phyloP scores from a whole-genome alignment of 2,888 invertebrate genomes.

The Pharmacophagus antenor region DNA sequence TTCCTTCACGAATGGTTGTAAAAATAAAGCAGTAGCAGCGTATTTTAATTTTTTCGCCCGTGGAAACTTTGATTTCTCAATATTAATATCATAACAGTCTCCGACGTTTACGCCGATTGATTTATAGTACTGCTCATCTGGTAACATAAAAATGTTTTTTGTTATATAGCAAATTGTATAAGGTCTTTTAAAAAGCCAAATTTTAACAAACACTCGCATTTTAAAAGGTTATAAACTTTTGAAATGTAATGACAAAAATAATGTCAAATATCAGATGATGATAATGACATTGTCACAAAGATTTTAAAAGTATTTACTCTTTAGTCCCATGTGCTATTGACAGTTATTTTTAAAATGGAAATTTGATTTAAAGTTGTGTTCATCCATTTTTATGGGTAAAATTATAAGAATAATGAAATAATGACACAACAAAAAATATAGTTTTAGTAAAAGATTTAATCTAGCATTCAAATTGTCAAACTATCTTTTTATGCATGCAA shows the following conservation, averaged over 20 bases:
- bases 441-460: not conserved
- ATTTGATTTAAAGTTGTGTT: too few species aligned
- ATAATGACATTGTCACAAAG: not conserved
- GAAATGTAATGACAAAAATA: not conserved
- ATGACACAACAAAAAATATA: not conserved
- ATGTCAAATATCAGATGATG: not conserved
- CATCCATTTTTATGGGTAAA: too few species aligned
- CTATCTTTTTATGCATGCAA: slow-evolving; percentile 2
- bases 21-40: slow-evolving; percentile 53
- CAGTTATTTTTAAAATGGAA: too few species aligned
- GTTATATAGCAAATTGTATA: slow-evolving; percentile 59
- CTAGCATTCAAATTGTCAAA: not conserved
- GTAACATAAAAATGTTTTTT: slow-evolving; percentile 50
- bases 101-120: slow-evolving; percentile 52
- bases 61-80: slow-evolving; percentile 38
- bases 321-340: too few species aligned
- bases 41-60: slow-evolving; percentile 40
- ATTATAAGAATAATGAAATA: not conserved
- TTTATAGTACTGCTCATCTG: slow-evolving; percentile 49
- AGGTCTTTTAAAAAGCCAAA: slow-evolving; percentile 54
- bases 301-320: too few species aligned
- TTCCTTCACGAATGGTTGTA: slow-evolving; percentile 61
- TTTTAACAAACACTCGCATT: slow-evolving; percentile 60
- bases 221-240: slow-evolving; percentile 31
- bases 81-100: slow-evolving; percentile 42